These are phyloP conservation scores for Hylaeus volcanicus DNA, from an alignment of 1,140 invertebrate species.

Conservation along the genomic window DNA sequence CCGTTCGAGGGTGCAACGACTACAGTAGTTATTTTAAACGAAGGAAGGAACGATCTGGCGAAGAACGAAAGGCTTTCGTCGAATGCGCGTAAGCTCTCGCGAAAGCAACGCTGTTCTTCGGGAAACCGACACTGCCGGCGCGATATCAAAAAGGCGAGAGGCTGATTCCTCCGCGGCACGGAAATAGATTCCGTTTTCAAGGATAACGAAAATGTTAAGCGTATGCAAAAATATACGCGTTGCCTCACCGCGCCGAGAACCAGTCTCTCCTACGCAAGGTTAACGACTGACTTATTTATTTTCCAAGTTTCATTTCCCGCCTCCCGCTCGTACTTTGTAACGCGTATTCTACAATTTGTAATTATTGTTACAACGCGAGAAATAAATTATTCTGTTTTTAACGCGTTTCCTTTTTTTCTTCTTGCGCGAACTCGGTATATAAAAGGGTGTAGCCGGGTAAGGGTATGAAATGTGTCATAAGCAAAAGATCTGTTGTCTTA, in stretches of 20 bases:
- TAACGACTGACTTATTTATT: conserved; percentile 53
- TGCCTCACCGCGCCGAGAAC: conserved; percentile 30
- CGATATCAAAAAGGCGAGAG: conserved; percentile 10
- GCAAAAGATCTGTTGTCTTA: too few species aligned
- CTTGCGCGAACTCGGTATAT: too few species aligned
- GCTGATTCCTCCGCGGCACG: background rate
- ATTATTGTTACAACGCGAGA: conserved; percentile 19
- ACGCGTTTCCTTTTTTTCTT: background rate
- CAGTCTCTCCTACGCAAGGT: conserved; percentile 52
- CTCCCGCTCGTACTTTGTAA: background rate
- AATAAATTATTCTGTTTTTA: conserved; percentile 39
- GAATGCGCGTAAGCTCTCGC: too few species aligned
- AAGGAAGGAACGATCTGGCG: too few species aligned
- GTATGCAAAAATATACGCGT: conserved; percentile 47
- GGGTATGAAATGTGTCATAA: too few species aligned
- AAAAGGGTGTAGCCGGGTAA: too few species aligned
- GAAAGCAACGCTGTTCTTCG: background rate
- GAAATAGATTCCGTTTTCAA: conserved; percentile 36
- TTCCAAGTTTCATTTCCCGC: background rate
- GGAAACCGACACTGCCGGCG: background rate
- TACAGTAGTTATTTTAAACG: too few species aligned
- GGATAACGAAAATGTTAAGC: conserved; percentile 46
- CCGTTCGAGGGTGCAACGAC: too few species aligned
- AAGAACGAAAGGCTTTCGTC: too few species aligned
- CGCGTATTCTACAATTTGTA: background rate